A percentile compares a stretch with the other conserved stretches of the same genome.
Evolutionary conservation across 2,113 vertebrate genomes (phyloP).

Genomic region (Willisornis vidua): DNA sequence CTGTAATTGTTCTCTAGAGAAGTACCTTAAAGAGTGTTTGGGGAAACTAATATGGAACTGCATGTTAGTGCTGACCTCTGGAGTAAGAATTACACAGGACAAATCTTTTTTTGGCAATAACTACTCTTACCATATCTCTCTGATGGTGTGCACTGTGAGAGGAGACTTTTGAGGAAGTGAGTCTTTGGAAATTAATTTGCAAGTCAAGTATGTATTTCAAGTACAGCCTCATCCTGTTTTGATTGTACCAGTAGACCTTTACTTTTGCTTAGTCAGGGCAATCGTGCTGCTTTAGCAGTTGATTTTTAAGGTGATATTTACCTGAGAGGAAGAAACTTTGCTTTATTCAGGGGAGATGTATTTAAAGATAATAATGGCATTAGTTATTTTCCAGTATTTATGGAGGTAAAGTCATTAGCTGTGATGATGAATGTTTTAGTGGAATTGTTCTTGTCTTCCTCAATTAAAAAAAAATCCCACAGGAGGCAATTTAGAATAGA

Average conservation of each 20-base stretch:
- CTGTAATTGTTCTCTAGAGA: not conserved
- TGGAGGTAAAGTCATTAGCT: not conserved
- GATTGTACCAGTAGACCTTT: not conserved
- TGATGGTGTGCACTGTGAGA: not conserved
- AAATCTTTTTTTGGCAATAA: not conserved
- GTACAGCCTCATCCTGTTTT: not conserved
- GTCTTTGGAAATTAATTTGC: not conserved
- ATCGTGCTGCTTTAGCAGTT: not conserved
- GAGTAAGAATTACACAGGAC: not conserved
- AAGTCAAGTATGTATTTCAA: not conserved
- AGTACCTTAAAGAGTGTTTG: not conserved
- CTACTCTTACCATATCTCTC: not conserved
- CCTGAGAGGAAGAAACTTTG: not conserved
- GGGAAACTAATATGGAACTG: not conserved
- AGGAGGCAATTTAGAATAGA: not conserved
- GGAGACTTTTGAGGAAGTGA: not conserved
- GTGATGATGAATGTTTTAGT: not conserved
- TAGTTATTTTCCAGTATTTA: not conserved
- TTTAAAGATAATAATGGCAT: not conserved
- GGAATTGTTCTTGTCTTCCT: not conserved
- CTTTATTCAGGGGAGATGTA: not conserved
- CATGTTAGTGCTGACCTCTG: not conserved
- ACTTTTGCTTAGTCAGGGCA: not conserved
- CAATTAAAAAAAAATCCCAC: not conserved
- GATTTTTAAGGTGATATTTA: constrained; percentile 22